Conservation (phyloP, 2,888 invertebrate species). For the Agonopterix subpropinquella region DNA sequence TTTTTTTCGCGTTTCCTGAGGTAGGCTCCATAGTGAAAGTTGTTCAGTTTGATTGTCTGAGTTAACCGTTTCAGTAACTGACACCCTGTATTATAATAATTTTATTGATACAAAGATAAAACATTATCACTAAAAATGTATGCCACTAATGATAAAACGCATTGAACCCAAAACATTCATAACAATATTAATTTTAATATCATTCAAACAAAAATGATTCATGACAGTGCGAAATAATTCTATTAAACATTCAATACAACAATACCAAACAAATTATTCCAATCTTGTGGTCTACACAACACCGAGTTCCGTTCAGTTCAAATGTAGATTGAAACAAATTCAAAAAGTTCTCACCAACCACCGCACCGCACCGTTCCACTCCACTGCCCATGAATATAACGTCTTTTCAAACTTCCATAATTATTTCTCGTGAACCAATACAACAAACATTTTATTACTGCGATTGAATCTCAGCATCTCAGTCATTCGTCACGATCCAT, state of each 20-base stretch:
- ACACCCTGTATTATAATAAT: too few species aligned
- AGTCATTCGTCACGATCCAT: constrained; percentile 61
- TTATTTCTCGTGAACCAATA: constrained; percentile 70
- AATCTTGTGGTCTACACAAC: constrained; percentile 49
- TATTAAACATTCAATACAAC: neutral
- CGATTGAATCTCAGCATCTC: constrained; percentile 29
- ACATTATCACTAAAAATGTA: too few species aligned
- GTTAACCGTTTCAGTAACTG: too few species aligned
- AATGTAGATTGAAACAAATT: constrained; percentile 61
- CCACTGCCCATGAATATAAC: constrained; percentile 55
- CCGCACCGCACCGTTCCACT: constrained; percentile 48
- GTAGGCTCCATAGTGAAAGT: too few species aligned
- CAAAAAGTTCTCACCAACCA: constrained; percentile 50
- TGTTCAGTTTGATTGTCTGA: too few species aligned
- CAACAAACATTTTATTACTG: constrained; percentile 25
- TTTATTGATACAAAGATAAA: too few species aligned
- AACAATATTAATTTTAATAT: too few species aligned
- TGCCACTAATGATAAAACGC: too few species aligned
- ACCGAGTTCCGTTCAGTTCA: constrained; percentile 52
- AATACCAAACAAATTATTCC: constrained; percentile 9
- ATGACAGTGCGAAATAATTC: too few species aligned
- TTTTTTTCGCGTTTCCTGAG: too few species aligned
- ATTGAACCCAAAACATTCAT: too few species aligned
- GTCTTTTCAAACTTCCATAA: constrained; percentile 53
- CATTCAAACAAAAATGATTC: too few species aligned